Evolutionary conservation across 2,797 vertebrate species (phyloP).

Genomic region (Sebastes baramenuke): DNA sequence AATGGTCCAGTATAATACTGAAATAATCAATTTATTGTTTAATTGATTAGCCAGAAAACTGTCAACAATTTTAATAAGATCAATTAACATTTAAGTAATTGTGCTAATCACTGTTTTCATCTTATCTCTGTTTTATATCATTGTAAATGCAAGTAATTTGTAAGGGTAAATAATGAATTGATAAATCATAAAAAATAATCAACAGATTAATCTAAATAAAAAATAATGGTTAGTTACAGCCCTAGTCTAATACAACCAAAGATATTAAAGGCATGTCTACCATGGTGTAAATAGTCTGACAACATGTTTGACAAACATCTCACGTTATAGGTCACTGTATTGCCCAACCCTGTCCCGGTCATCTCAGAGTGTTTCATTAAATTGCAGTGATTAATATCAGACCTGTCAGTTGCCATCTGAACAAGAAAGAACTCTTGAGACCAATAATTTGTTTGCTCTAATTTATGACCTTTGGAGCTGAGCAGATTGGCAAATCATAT

Average conservation of each 20-base stretch:
- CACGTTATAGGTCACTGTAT: background rate
- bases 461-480: slow-evolving; percentile 28
- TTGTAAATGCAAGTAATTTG: background rate
- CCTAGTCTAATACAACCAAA: background rate
- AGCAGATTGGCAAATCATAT: slow-evolving; percentile 38
- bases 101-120: background rate
- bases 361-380: background rate
- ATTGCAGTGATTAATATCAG: background rate
- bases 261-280: background rate
- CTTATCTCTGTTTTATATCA: background rate
- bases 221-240: background rate
- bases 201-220: background rate
- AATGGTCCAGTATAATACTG: background rate
- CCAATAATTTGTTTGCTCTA: slow-evolving; percentile 15
- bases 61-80: background rate
- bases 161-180: background rate
- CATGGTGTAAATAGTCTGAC: background rate
- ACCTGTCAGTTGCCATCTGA: slow-evolving; percentile 13
- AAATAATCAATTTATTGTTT: background rate
- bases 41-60: background rate
- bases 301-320: background rate
- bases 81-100: background rate
- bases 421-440: background rate
- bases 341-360: background rate
- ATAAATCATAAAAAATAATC: background rate